Conservation (phyloP, 2,797 vertebrate genomes). For the Cyprinella venusta region DNA sequence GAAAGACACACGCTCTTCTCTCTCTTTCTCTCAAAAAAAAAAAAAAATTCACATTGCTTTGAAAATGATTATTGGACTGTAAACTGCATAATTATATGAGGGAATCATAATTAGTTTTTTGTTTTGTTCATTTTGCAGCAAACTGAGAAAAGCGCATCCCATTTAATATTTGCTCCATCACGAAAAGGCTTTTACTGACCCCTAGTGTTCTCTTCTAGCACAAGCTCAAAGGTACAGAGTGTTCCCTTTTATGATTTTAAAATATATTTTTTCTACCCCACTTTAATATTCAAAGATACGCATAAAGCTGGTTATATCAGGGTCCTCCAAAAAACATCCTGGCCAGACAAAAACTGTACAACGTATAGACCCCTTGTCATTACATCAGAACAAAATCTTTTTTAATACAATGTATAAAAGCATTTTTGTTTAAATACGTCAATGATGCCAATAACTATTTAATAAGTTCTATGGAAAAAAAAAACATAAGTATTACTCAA, state of each 20-base stretch:
- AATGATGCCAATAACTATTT: background rate
- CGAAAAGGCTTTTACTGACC: conserved; percentile 26
- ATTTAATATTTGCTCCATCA: background rate
- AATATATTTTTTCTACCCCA: background rate
- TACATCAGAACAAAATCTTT: background rate
- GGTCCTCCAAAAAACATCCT: background rate
- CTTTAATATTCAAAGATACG: background rate
- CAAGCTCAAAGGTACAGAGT: background rate
- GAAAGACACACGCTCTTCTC: background rate
- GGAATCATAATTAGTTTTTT: background rate
- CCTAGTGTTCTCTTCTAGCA: background rate
- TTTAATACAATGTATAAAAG: background rate
- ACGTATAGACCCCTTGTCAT: background rate
- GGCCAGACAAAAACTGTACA: background rate
- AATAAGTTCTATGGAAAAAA: background rate
- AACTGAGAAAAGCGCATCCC: background rate
- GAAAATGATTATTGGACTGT: background rate
- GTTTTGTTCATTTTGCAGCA: background rate
- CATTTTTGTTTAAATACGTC: background rate
- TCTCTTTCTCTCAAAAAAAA: background rate
- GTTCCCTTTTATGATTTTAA: background rate
- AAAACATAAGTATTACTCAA: background rate
- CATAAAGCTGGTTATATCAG: background rate
- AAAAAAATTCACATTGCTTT: background rate
- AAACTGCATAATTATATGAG: background rate